Conservation (phyloP, 2,888 invertebrate genomes). For the Philereme transversata region DNA sequence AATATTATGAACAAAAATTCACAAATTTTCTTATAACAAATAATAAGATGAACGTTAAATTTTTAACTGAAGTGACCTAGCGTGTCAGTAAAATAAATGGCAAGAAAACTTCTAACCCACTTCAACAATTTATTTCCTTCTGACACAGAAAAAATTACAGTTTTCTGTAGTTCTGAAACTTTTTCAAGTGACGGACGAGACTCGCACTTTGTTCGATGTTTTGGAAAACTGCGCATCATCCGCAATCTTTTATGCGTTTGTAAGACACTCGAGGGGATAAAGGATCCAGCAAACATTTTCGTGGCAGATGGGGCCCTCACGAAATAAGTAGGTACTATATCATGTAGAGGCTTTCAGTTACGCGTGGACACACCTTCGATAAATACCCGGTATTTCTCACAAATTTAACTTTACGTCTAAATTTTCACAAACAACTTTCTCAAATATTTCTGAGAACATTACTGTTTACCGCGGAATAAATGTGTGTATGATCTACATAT, state of each 20-base stretch:
- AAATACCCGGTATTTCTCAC: no score
- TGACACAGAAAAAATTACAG: conserved; percentile 24
- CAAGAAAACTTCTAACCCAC: conserved; percentile 28
- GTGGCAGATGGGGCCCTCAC: conserved; percentile 34
- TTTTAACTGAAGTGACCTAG: conserved; percentile 18
- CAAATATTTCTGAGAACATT: background rate
- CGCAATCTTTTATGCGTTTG: conserved; percentile 34
- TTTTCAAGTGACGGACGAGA: conserved; percentile 29
- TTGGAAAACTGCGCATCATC: conserved; percentile 27
- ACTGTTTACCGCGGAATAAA: no score
- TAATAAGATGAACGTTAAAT: background rate
- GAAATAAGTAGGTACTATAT: conserved; percentile 8
- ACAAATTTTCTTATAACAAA: no score
- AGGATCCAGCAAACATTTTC: conserved; percentile 33
- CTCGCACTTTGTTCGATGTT: conserved; percentile 29
- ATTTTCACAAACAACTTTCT: no score
- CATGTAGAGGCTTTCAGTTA: conserved; percentile 13
- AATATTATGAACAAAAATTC: no score
- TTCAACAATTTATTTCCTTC: conserved; percentile 31
- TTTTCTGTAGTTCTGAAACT: conserved; percentile 11
- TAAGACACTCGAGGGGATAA: conserved; percentile 32
- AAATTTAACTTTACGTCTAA: no score
- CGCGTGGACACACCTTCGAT: conserved; percentile 4
- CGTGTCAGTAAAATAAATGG: conserved; percentile 26
- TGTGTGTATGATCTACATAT: no score